phyloP scores from a whole-genome alignment of 2,888 invertebrate genomes.

The Caradrina clavipalpis region DNA sequence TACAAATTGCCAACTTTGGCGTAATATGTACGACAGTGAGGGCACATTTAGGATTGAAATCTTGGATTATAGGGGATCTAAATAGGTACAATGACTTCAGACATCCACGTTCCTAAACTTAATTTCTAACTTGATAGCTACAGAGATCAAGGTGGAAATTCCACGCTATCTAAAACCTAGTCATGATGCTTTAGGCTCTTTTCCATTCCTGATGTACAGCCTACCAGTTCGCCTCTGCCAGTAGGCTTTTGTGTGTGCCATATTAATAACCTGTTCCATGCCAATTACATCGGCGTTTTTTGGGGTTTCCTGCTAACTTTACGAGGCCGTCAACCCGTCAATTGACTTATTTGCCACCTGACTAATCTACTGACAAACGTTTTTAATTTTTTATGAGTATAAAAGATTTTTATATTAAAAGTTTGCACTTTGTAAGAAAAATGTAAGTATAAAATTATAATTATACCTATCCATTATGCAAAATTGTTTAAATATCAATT shows the following conservation, averaged over 20 bases:
- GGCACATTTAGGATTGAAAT: too few species aligned
- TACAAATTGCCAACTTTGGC: too few species aligned
- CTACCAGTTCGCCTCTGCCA: conserved; percentile 2
- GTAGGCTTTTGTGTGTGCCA: conserved; percentile 22
- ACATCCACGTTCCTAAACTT: too few species aligned
- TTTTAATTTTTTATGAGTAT: conserved; percentile 4
- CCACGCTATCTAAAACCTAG: not conserved
- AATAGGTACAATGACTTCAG: too few species aligned
- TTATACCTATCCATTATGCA: too few species aligned
- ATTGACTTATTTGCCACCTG: conserved; percentile 47
- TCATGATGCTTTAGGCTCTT: not conserved
- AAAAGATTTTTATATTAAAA: conserved; percentile 4
- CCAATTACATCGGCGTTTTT: conserved; percentile 47
- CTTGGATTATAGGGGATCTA: too few species aligned
- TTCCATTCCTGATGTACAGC: conserved; percentile 11
- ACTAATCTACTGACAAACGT: conserved; percentile 35
- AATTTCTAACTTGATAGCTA: too few species aligned
- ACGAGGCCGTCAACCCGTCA: conserved; percentile 55
- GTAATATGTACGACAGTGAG: too few species aligned
- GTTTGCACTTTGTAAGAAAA: not conserved
- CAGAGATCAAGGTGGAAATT: not conserved
- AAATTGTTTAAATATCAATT: too few species aligned
- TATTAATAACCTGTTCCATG: conserved; percentile 40
- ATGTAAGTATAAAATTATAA: too few species aligned
- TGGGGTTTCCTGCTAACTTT: conserved; percentile 54